Conservation (phyloP, 2,113 vertebrate genomes). For the Hyla sarda region DNA sequence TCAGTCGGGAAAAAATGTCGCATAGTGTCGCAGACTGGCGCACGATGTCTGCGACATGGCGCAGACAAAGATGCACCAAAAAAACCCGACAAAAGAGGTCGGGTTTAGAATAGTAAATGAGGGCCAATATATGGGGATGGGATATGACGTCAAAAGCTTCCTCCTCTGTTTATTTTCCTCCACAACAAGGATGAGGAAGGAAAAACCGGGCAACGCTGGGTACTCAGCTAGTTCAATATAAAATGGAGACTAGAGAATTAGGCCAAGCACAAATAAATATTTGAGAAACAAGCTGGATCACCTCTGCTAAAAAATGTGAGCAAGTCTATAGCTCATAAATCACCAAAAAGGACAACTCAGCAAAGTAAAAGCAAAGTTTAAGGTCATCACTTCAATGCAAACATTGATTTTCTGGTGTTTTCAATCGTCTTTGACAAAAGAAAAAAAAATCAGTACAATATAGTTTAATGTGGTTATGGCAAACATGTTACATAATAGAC, state of each 20-base stretch:
- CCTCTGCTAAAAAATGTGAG: neutral
- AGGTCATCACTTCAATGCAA: constrained; percentile 16
- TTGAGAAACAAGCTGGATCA: neutral
- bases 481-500: neutral
- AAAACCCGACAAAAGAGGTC: no score
- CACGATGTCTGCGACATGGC: no score
- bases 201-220: no score
- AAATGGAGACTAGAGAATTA: neutral
- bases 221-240: no score
- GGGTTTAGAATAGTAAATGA: no score
- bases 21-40: no score
- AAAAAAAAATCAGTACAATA: neutral
- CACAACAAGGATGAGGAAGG: no score
- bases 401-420: constrained; percentile 13
- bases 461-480: neutral
- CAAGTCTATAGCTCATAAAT: constrained; percentile 2
- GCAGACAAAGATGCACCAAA: no score
- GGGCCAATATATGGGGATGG: no score
- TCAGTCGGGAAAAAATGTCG: no score
- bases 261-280: neutral
- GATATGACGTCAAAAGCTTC: no score
- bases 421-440: neutral
- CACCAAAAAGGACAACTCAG: neutral
- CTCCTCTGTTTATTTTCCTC: no score
- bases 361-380: neutral